Percentiles rank a stretch among this genome's conserved stretches.
These are phyloP conservation scores for Nasua narica DNA, from an alignment of 2,797 vertebrate species.

Conservation along the genomic window DNA sequence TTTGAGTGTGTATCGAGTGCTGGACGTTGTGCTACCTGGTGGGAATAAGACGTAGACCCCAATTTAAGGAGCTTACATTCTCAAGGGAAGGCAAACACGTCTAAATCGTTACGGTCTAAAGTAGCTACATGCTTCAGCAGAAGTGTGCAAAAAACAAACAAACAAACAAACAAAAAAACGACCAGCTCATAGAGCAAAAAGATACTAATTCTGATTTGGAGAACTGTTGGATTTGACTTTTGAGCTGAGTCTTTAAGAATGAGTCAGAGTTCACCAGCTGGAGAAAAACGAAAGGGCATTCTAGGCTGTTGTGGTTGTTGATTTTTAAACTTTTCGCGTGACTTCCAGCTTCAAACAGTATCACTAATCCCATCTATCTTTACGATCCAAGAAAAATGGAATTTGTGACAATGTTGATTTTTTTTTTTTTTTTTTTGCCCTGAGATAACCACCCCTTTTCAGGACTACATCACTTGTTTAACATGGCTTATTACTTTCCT, in stretches of 20 bases:
- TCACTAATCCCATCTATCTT: constrained; percentile 30
- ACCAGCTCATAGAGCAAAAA: neutral
- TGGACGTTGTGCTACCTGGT: neutral
- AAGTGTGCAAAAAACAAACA: neutral
- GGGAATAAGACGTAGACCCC: neutral
- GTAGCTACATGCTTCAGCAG: neutral
- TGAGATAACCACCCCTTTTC: neutral
- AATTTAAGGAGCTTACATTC: neutral
- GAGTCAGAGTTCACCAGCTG: constrained; percentile 60
- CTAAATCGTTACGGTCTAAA: neutral
- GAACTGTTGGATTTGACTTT: constrained; percentile 48
- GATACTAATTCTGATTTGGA: neutral
- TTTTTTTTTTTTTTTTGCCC: neutral
- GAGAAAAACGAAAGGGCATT: constrained; percentile 43
- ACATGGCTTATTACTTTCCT: neutral
- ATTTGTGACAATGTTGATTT: neutral
- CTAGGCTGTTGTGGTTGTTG: constrained; percentile 8
- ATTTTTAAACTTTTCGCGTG: neutral
- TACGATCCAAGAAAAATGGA: constrained; percentile 30
- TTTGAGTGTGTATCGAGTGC: neutral
- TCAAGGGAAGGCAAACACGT: neutral
- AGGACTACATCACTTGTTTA: neutral
- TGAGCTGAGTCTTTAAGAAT: constrained; percentile 49
- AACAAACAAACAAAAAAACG: too few relatives aligned
- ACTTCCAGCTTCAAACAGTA: neutral